A percentile compares a stretch with the other conserved stretches of the same genome.
Conservation (phyloP, 2,797 vertebrate species). For the Enteromius thamalakanensis region DNA sequence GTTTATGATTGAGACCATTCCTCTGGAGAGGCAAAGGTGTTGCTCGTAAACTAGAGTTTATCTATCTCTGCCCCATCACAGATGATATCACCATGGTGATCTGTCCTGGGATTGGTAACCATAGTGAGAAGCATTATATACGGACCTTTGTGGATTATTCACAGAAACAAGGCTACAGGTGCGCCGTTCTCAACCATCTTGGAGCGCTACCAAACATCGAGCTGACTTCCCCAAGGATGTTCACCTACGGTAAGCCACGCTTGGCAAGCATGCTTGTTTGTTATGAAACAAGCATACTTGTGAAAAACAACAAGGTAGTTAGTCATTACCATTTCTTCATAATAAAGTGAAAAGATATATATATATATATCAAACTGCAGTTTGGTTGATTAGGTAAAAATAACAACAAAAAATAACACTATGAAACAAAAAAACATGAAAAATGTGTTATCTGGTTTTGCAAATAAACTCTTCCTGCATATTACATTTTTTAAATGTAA, state of each 20-base stretch:
- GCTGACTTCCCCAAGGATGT: constrained; percentile 95
- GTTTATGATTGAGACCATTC: background rate
- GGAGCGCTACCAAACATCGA: constrained; percentile 91
- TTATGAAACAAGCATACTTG: constrained; percentile 27
- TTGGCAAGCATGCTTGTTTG: constrained; percentile 2
- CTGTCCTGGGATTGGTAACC: constrained; percentile 97
- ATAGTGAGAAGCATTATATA: constrained; percentile 97
- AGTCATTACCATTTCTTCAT: constrained; percentile 16
- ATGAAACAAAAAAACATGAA: no score
- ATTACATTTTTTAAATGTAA: no score
- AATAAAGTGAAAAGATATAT: constrained; percentile 1
- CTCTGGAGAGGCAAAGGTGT: constrained; percentile 18
- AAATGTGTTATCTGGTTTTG: no score
- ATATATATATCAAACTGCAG: no score
- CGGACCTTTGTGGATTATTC: constrained; percentile 96
- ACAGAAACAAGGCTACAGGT: constrained; percentile 93
- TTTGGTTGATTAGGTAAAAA: no score
- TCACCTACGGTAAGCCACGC: constrained; percentile 89
- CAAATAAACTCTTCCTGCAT: no score
- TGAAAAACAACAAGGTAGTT: constrained; percentile 10
- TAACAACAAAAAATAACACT: no score
- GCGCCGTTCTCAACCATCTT: constrained; percentile 93
- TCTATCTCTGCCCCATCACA: constrained; percentile 60
- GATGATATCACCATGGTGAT: constrained; percentile 96
- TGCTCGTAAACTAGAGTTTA: background rate